phyloP scores from a whole-genome alignment of 2,113 vertebrate genomes.

The Herpetotheres cachinnans region DNA sequence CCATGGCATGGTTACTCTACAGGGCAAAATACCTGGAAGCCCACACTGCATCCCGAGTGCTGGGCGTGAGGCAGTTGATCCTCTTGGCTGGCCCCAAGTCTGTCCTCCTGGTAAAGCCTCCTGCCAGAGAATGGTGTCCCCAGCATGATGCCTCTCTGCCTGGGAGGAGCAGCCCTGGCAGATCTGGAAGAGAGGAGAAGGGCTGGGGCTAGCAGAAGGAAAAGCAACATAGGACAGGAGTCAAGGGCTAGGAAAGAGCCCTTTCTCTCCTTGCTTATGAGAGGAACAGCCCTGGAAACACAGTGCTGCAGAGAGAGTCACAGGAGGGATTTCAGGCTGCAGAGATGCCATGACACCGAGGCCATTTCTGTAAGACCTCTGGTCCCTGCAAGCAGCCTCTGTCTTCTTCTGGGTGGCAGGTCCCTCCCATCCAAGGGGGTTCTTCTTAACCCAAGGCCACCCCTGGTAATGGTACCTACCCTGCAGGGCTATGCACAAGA shows the following conservation, averaged over 20 bases:
- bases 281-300: neutral
- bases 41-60: neutral
- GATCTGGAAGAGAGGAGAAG: neutral
- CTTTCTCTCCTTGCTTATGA: neutral
- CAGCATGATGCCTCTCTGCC: neutral
- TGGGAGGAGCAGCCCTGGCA: neutral
- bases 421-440: neutral
- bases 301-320: neutral
- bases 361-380: neutral
- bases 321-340: neutral
- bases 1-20: neutral
- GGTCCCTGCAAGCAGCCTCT: neutral
- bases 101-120: neutral
- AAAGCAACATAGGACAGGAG: neutral
- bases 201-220: neutral
- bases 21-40: neutral
- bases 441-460: neutral
- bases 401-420: neutral
- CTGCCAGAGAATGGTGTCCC: neutral
- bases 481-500: neutral
- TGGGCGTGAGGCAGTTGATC: neutral
- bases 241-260: neutral
- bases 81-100: neutral
- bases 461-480: too few species aligned
- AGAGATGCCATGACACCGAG: neutral